Evolutionary conservation across 2,797 vertebrate species (phyloP).

Genomic region (Oreonectes daqikongensis): DNA sequence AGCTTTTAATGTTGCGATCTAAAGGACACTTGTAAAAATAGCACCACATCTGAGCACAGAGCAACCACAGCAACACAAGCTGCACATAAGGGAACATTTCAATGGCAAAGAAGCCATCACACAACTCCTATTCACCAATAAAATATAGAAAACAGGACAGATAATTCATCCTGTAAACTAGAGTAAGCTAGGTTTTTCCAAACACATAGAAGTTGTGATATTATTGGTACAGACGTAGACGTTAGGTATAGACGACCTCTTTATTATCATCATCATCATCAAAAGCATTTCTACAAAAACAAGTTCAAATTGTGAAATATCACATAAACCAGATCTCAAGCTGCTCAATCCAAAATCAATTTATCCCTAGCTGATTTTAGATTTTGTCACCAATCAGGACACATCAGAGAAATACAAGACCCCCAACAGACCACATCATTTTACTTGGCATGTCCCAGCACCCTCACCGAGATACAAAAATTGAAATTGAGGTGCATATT

Average conservation of each 20-base stretch:
- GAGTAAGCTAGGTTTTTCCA: too few relatives aligned
- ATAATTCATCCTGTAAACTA: neutral
- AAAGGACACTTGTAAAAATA: conserved; percentile 8
- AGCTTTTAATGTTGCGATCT: conserved; percentile 10
- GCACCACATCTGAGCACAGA: neutral
- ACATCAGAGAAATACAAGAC: neutral
- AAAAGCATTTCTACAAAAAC: neutral
- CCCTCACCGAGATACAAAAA: neutral
- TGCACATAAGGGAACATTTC: neutral
- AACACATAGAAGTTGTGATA: too few relatives aligned
- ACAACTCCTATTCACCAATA: neutral
- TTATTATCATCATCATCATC: neutral
- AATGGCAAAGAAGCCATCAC: neutral
- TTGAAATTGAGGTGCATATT: neutral
- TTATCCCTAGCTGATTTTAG: neutral
- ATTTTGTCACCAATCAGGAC: neutral
- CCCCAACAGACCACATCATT: neutral
- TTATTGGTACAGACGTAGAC: too few relatives aligned
- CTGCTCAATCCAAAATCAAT: neutral
- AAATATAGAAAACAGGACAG: neutral
- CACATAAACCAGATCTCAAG: neutral
- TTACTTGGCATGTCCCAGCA: neutral
- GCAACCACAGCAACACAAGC: conserved; percentile 25
- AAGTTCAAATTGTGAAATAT: neutral
- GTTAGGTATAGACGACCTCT: too few relatives aligned